Evolutionary conservation across 2,113 vertebrate genomes (phyloP).

Genomic region (Anthoscopus minutus): DNA sequence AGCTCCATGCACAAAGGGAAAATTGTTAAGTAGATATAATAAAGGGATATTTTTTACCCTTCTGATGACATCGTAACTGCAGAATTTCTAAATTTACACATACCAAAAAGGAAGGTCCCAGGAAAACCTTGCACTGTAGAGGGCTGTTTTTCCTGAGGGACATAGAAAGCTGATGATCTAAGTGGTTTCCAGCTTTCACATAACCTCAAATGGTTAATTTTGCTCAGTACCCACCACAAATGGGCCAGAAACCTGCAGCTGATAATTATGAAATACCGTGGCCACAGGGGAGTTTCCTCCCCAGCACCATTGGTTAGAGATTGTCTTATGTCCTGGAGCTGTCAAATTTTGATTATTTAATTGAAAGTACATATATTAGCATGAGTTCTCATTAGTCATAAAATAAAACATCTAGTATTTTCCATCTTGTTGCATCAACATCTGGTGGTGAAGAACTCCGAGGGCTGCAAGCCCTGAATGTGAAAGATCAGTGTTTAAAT

Average conservation of each 20-base stretch:
- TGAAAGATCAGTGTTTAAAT: not conserved
- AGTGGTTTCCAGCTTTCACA: not conserved
- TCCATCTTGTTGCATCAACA: slow-evolving; percentile 20
- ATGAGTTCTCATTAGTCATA: slow-evolving; percentile 21
- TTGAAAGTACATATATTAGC: slow-evolving; percentile 44
- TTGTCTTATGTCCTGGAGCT: slow-evolving; percentile 15
- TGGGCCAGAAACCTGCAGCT: not conserved
- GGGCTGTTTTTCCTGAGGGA: not conserved
- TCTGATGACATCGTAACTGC: not conserved
- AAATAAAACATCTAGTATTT: slow-evolving; percentile 40
- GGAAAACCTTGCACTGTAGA: not conserved
- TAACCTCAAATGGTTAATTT: not conserved
- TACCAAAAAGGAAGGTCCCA: not conserved
- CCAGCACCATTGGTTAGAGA: not conserved
- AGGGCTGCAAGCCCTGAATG: not conserved
- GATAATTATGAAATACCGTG: slow-evolving; percentile 25
- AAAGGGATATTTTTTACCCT: not conserved
- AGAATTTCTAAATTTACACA: not conserved
- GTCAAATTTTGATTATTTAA: slow-evolving; percentile 52
- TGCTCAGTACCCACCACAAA: not conserved
- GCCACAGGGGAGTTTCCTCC: slow-evolving; percentile 15
- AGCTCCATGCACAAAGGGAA: not conserved
- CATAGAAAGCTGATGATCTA: not conserved
- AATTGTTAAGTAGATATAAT: not conserved
- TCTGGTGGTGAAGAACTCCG: not conserved